phyloP scores from a whole-genome alignment of 2,888 invertebrate species.

The Pristionchus japonicus region DNA sequence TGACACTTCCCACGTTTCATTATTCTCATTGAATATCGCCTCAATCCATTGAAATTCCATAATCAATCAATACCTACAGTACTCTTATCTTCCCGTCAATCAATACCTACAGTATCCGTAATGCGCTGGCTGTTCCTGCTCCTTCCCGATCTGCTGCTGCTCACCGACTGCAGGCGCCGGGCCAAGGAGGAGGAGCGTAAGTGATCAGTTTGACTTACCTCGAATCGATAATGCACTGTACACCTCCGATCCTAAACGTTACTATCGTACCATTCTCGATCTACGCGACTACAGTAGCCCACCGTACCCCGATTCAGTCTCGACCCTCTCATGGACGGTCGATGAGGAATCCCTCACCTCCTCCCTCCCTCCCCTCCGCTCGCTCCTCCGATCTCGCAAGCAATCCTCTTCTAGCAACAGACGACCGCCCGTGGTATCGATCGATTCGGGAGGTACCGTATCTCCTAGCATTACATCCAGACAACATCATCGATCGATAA shows the following conservation, averaged over 20 bases:
- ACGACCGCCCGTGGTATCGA: neutral
- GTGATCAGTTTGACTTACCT: neutral
- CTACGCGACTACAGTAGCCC: neutral
- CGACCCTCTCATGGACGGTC: neutral
- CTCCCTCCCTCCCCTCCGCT: neutral
- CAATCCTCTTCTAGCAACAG: neutral
- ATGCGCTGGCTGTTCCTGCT: constrained; percentile 40
- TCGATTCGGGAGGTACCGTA: neutral
- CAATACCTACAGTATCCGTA: neutral
- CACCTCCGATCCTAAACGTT: too few species aligned
- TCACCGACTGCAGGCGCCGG: neutral
- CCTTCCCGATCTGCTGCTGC: constrained; percentile 10
- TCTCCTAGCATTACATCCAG: too few species aligned
- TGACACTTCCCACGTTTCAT: neutral
- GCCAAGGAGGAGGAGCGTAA: neutral
- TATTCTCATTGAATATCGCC: too few species aligned
- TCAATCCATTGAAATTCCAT: neutral
- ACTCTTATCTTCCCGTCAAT: neutral
- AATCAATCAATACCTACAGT: neutral
- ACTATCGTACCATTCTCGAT: neutral
- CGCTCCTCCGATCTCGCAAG: neutral
- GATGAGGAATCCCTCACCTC: neutral
- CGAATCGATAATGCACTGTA: neutral
- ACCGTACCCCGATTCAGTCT: neutral
- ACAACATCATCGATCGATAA: neutral